Base-by-base conservation (phyloP, 1,140 invertebrate genomes). In the Samia ricini region DNA sequence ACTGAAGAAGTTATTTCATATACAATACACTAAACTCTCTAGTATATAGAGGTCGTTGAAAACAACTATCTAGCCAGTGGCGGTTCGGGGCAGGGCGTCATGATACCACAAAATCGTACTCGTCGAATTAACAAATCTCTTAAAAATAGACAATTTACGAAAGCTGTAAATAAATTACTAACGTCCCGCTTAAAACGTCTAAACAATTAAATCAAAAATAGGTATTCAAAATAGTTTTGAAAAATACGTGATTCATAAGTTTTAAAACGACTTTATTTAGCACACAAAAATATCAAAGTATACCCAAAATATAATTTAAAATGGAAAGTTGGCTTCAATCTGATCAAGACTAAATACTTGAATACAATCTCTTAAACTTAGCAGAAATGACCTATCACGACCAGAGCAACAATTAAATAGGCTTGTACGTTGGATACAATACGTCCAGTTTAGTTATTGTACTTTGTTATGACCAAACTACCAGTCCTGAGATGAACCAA, bases 371-470 rank as follows among this genome's bases (percentile, higher is more conserved):
- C 49, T 61, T n/a, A n/a, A n/a, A 59, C 60, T 54, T 21, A 61
- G 33, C 52, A 63, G 49, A 19, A 50, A 29, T 66, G 68, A 71
- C 70, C 67, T 72, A 72, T 77, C 67, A 70, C 67, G 66, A 74
- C 71, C 68, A 69, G 74, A 77, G 71, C 68, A 71, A 69, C 73
- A 82, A 81, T 81, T 80, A 79, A 78, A 68, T 63, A 57, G 68
- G 58, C 56, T 69, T 67, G 60, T 49, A 61, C 60, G 64, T 62
- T 66, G 63, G 68, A 74, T 76, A 81, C 80, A 81, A 78, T 82
- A 81, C 77, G n/a, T n/a, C n/a, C n/a, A n/a, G n/a, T n/a, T n/a
- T n/a, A n/a, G n/a, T n/a, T n/a, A 79, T 15, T 42, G 33, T 42
- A 42, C 33, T 15, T 42, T 42, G 33, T 15, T 42, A 15, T 42